Percentiles rank a stretch among this genome's conserved stretches.
phyloP scores from a whole-genome alignment of 2,797 vertebrate species.

The Odontamblyopus lacepedii region DNA sequence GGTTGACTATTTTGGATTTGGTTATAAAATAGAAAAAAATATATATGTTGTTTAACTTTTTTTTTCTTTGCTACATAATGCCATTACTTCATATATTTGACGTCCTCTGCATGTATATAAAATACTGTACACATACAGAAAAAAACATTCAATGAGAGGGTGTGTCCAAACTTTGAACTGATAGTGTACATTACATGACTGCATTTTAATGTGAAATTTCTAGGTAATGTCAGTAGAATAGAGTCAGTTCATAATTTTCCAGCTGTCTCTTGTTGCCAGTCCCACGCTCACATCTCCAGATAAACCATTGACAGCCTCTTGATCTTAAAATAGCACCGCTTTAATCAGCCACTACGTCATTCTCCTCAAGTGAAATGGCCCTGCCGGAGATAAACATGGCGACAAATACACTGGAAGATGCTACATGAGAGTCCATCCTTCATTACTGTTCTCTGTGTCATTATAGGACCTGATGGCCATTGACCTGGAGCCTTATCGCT shows the following conservation, averaged over 20 bases:
- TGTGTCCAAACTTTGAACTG: no score
- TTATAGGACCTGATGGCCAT: conserved; percentile 95
- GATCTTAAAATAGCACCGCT: conserved; percentile 44
- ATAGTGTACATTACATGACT: no score
- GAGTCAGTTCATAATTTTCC: conserved; percentile 24
- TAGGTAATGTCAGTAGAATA: conserved; percentile 34
- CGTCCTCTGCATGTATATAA: no score
- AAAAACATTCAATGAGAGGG: no score
- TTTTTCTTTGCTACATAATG: no score
- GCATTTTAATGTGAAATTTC: background rate
- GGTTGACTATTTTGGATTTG: no score
- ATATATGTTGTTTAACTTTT: no score
- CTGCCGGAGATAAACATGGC: conserved; percentile 35
- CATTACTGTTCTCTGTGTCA: conserved; percentile 48
- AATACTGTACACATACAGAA: no score
- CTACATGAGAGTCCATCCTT: conserved; percentile 34
- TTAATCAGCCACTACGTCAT: conserved; percentile 40
- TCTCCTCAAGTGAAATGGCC: conserved; percentile 43
- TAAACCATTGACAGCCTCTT: conserved; percentile 52
- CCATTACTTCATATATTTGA: no score
- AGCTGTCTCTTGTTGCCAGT: conserved; percentile 36
- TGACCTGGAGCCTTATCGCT: conserved; percentile 96
- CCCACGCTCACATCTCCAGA: conserved; percentile 44
- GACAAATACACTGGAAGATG: conserved; percentile 27
- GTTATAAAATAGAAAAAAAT: no score